Base-by-base conservation (phyloP, 1,140 invertebrate species). In the Drosophila watanabei region DNA sequence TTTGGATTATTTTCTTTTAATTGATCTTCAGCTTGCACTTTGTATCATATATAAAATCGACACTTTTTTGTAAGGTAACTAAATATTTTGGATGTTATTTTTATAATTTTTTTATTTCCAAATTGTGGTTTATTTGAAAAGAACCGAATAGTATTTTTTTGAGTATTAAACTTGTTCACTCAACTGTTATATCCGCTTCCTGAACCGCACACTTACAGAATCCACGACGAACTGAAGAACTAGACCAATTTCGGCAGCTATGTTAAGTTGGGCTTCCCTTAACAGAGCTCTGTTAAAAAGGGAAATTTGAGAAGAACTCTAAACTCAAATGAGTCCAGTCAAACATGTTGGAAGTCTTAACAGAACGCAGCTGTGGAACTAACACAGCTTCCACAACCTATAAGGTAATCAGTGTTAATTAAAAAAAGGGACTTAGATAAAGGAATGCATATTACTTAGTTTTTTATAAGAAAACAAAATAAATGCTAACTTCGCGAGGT, bases 181-280 rank as follows among this genome's bases (percentile, higher is more conserved):
- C 7, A 18, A 70, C 37, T 33, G n/a, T 6, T 43, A 18, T 43
- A 43, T 77, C 63, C 75, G 75, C 45, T 78, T 1, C 24, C 43
- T 51, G 45, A 78, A 70, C 75, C 75, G 75, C 43, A 43, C 75
- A n/a, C 49, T 78, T 54, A 39, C 75, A 78, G 75, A 78, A 78
- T 78, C 75, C 64, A 33, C 75, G 64, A 70, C 33, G 51, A 78
- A 78, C 75, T 78, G 57, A 78, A 69, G 52, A 43, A 30, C 24
- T 65, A 73, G 37, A 56, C 75, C 41, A 61, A 24, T 33, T 32
- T 69, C 61, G 64, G 51, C 20, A 35, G 24, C 9, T 20, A 56
- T 75, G 70, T 57, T 43, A 54, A 39, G 18, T 13, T 10, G 11
- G 41, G n/a, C 6, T 9, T 11, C 5, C 13, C 10, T 20, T 69